Percentiles rank a stretch among this genome's conserved stretches.
Conservation (phyloP, 2,113 vertebrate species). For the Hassar affinis region DNA sequence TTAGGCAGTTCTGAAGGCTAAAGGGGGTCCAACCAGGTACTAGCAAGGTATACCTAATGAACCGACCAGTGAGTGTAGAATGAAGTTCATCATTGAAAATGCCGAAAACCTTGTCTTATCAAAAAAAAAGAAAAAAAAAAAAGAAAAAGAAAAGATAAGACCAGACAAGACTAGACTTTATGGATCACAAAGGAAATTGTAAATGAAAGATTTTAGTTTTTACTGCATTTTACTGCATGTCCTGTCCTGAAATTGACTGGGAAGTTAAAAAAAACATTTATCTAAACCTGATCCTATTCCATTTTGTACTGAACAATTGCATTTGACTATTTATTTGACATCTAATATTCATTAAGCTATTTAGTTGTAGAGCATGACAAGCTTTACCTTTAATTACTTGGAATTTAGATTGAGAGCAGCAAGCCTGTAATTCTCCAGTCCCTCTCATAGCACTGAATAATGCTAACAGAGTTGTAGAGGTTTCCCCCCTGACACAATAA, state of each 20-base stretch:
- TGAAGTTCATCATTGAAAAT: too few species aligned
- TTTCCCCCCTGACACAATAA: slow-evolving; percentile 39
- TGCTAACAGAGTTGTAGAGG: slow-evolving; percentile 39
- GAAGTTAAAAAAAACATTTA: neutral
- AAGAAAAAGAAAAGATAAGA: too few species aligned
- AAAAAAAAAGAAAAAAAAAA: too few species aligned
- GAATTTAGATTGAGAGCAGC: slow-evolving; percentile 24
- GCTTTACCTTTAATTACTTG: slow-evolving; percentile 49
- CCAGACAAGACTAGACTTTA: too few species aligned
- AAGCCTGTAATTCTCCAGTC: slow-evolving; percentile 11
- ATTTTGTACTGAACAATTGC: neutral
- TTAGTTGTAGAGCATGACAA: slow-evolving; percentile 55
- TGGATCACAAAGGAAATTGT: too few species aligned
- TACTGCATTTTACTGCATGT: too few species aligned
- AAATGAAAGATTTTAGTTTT: too few species aligned
- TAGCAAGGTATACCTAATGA: too few species aligned
- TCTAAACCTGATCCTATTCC: neutral
- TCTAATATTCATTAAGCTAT: slow-evolving; percentile 51
- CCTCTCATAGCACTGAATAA: slow-evolving; percentile 37
- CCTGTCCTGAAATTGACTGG: neutral
- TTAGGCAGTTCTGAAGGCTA: too few species aligned
- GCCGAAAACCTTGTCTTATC: too few species aligned
- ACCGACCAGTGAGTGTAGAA: too few species aligned
- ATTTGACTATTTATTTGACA: slow-evolving; percentile 9
- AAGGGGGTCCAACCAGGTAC: too few species aligned